These are phyloP conservation scores for Pegea sp. DNA, from an alignment of 23 tunicate species.

Conservation along the genomic window DNA sequence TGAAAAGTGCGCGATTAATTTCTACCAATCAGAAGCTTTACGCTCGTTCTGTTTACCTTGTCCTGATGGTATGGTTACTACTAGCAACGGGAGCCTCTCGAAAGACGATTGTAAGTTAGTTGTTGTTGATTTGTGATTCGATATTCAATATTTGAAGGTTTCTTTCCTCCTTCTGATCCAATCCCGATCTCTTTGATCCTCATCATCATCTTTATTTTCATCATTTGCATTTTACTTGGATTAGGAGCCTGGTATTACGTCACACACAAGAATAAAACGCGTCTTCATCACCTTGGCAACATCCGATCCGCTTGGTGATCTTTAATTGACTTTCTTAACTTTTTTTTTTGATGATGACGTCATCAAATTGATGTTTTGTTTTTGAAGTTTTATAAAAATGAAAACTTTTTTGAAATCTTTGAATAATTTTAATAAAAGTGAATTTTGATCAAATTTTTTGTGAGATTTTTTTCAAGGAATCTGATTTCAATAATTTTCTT, in stretches of 20 bases:
- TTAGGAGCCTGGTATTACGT: slow-evolving; percentile 22
- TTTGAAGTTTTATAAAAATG: too few relatives aligned
- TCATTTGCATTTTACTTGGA: slow-evolving; percentile 5
- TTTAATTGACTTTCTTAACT: too few relatives aligned
- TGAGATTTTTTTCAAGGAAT: too few relatives aligned
- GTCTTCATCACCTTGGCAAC: slow-evolving; percentile 23
- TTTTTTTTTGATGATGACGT: too few relatives aligned
- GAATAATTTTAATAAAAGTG: too few relatives aligned
- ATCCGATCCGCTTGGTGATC: slow-evolving; percentile 24
- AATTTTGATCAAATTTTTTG: too few relatives aligned
- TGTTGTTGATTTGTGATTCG: neutral
- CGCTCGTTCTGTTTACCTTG: neutral
- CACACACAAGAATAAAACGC: slow-evolving; percentile 17
- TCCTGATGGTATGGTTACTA: neutral
- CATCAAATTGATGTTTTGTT: too few relatives aligned
- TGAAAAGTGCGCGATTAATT: neutral
- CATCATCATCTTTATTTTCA: neutral
- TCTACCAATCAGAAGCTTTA: neutral
- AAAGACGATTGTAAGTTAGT: neutral
- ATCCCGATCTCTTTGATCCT: neutral
- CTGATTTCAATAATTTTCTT: too few relatives aligned
- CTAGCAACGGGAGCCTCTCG: too few relatives aligned
- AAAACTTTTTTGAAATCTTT: too few relatives aligned
- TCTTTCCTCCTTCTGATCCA: neutral
- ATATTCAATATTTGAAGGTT: neutral